Evolutionary conservation across 2,113 vertebrate genomes (phyloP).

Genomic region (Manacus vitellinus): DNA sequence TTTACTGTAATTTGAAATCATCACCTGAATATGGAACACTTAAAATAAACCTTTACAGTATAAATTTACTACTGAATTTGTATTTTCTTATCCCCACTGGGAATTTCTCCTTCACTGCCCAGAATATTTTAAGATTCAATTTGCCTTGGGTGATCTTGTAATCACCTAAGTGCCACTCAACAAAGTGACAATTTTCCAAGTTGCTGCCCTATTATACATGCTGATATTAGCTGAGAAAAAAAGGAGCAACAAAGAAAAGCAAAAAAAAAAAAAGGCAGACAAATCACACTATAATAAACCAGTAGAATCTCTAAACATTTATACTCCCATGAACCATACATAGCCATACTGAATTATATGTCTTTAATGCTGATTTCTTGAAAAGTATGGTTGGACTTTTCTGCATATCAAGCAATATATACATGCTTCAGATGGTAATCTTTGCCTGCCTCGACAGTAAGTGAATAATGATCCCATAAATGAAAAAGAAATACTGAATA

Average conservation of each 20-base stretch:
- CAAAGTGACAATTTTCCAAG: not conserved
- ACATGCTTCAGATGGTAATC: not conserved
- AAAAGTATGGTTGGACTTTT: not conserved
- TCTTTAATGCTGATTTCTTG: not conserved
- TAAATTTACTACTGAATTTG: not conserved
- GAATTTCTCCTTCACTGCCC: not conserved
- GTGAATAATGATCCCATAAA: not conserved
- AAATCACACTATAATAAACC: not conserved
- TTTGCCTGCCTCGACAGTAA: not conserved
- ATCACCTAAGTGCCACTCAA: not conserved
- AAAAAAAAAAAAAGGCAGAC: not conserved
- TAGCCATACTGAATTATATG: not conserved
- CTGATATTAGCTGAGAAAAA: not conserved
- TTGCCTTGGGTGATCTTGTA: not conserved
- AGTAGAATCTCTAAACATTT: not conserved
- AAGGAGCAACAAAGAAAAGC: not conserved
- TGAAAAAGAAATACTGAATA: not conserved
- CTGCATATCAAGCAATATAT: not conserved
- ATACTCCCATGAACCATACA: not conserved
- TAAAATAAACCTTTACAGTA: not conserved
- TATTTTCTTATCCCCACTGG: not conserved
- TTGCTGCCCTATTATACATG: not conserved
- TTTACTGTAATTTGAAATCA: not conserved
- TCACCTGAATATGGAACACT: not conserved
- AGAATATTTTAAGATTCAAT: not conserved